Conservation (phyloP, 2,113 vertebrate species). For the Polypterus senegalus region DNA sequence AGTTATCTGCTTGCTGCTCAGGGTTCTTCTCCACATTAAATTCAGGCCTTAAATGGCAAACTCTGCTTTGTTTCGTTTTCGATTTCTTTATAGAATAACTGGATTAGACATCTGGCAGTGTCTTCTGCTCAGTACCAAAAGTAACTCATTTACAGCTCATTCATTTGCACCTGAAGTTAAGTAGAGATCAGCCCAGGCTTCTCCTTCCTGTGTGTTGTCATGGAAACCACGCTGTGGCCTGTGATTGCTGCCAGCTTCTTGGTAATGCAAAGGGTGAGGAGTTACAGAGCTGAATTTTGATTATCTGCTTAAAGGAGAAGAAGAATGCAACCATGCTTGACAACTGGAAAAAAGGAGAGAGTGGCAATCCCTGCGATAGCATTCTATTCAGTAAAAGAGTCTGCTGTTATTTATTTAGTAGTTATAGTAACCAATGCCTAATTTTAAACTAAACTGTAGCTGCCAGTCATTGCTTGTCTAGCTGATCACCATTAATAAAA, state of each 20-base stretch:
- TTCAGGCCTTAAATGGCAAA: background rate
- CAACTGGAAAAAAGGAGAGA: constrained; percentile 15
- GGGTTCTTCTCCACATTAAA: too few relatives aligned
- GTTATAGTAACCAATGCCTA: too few relatives aligned
- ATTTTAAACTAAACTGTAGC: too few relatives aligned
- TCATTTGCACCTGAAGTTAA: constrained; percentile 7
- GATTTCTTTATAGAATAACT: background rate
- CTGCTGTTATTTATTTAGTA: too few relatives aligned
- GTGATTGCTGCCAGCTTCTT: constrained; percentile 17
- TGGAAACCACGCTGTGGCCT: constrained; percentile 14
- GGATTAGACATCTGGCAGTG: background rate
- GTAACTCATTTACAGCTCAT: constrained; percentile 6
- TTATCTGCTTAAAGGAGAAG: constrained; percentile 17
- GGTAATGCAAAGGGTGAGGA: constrained; percentile 14
- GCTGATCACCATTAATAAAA: too few relatives aligned
- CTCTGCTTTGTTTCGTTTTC: background rate
- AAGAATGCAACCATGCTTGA: background rate
- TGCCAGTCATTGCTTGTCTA: too few relatives aligned
- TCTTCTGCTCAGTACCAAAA: constrained; percentile 1
- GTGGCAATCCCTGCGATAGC: background rate
- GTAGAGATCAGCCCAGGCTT: constrained; percentile 8
- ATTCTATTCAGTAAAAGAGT: too few relatives aligned
- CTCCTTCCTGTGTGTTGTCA: constrained; percentile 15
- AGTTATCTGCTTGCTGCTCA: too few relatives aligned
- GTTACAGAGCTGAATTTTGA: constrained; percentile 15